Conservation (phyloP, 1,140 invertebrate genomes). For the Penaeus japonicus region DNA sequence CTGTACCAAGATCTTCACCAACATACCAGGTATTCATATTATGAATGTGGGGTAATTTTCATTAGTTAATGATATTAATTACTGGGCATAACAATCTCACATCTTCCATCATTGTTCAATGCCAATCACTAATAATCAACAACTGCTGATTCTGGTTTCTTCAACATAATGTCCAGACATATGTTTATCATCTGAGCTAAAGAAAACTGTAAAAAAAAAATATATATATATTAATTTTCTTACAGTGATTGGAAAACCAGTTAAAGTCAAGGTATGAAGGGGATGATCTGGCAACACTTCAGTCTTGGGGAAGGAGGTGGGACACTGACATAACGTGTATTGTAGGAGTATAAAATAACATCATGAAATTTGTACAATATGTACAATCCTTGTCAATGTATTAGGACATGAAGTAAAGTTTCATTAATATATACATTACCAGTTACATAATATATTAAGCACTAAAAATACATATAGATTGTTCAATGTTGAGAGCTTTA, state of each 20-base stretch:
- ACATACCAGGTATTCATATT: not conserved
- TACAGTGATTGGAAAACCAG: not conserved
- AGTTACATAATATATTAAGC: conserved; percentile 48
- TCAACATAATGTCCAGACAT: not conserved
- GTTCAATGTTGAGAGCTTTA: conserved; percentile 54
- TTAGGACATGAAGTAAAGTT: conserved; percentile 46
- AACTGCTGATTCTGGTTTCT: too few species aligned
- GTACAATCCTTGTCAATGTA: conserved; percentile 43
- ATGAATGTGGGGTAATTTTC: too few species aligned
- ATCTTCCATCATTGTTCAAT: too few species aligned
- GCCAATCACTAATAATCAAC: too few species aligned
- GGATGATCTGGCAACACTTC: conserved; percentile 36
- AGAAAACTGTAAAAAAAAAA: not conserved
- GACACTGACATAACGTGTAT: conserved; percentile 22
- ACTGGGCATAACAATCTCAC: too few species aligned
- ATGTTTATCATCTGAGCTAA: not conserved
- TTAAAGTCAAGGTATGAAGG: not conserved
- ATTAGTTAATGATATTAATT: too few species aligned
- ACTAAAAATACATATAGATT: conserved; percentile 55
- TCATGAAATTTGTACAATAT: conserved; percentile 52
- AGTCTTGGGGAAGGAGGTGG: conserved; percentile 29
- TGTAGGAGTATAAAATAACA: conserved; percentile 53
- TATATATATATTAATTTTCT: conserved; percentile 3
- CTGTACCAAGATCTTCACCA: conserved; percentile 17
- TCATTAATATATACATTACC: conserved; percentile 36